Evolutionary conservation across 2,888 invertebrate genomes (phyloP).

Genomic region (Agonum fuliginosum): DNA sequence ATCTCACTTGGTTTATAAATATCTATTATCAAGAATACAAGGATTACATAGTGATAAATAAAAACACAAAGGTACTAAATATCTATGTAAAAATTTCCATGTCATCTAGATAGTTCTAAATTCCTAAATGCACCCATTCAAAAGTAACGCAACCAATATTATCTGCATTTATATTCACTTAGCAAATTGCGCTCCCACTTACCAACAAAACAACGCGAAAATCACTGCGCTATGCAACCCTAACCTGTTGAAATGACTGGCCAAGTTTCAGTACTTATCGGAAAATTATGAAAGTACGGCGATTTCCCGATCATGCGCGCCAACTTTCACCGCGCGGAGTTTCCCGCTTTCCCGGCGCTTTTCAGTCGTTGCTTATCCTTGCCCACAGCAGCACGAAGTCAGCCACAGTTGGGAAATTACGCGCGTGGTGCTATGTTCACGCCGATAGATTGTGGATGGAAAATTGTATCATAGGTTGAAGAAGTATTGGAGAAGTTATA

Average conservation of each 20-base stretch:
- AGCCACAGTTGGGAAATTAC: neutral
- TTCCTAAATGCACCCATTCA: too few relatives aligned
- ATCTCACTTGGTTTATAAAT: too few relatives aligned
- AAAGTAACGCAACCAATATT: too few relatives aligned
- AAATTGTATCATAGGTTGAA: neutral
- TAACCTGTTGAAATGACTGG: conserved; percentile 26
- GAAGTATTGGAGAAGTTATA: conserved; percentile 1
- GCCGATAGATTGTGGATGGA: neutral
- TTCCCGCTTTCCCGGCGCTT: conserved; percentile 24
- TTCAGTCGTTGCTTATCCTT: conserved; percentile 39
- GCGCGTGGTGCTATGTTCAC: conserved; percentile 14
- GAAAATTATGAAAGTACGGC: conserved; percentile 23
- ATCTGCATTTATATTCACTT: neutral
- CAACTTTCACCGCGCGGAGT: conserved; percentile 18
- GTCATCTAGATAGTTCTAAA: too few relatives aligned
- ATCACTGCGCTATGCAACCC: conserved; percentile 5
- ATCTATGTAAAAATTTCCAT: too few relatives aligned
- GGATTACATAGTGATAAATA: too few relatives aligned
- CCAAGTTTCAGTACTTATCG: conserved; percentile 28
- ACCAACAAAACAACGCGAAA: too few relatives aligned
- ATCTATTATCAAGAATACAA: too few relatives aligned
- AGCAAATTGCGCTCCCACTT: neutral
- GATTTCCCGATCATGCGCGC: conserved; percentile 40
- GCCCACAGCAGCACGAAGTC: conserved; percentile 25
- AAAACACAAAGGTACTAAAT: neutral